These are phyloP conservation scores for Drosophila colorata DNA, from an alignment of 2,888 invertebrate genomes.

Conservation along the genomic window DNA sequence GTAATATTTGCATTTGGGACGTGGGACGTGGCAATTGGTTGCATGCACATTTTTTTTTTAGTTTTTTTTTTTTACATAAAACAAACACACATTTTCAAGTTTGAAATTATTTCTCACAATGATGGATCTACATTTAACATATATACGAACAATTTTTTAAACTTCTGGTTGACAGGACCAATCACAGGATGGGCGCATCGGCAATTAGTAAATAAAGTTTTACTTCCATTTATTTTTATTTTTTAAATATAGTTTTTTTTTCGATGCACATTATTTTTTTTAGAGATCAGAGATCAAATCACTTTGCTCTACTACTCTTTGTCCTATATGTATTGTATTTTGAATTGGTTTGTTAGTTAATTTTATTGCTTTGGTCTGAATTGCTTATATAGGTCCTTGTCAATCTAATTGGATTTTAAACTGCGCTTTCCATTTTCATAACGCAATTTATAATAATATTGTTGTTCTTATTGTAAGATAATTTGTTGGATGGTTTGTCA, in stretches of 20 bases:
- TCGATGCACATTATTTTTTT: too few species aligned
- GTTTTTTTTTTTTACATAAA: slow-evolving; percentile 23
- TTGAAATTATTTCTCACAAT: slow-evolving; percentile 15
- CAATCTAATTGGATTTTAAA: not conserved
- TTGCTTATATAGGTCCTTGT: too few species aligned
- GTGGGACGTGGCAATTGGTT: slow-evolving; percentile 42
- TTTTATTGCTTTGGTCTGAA: too few species aligned
- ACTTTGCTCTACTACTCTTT: too few species aligned
- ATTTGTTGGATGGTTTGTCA: slow-evolving; percentile 20
- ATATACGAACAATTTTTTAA: slow-evolving; percentile 21
- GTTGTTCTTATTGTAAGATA: slow-evolving; percentile 4
- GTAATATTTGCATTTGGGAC: slow-evolving; percentile 28
- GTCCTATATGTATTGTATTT: too few species aligned
- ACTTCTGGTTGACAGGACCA: not conserved
- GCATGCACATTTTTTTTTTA: slow-evolving; percentile 36
- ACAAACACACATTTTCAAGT: slow-evolving; percentile 37
- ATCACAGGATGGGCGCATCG: too few species aligned
- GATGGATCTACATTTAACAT: slow-evolving; percentile 28
- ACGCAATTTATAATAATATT: slow-evolving; percentile 5
- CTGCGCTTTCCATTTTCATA: not conserved
- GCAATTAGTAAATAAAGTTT: too few species aligned
- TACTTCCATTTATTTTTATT: too few species aligned
- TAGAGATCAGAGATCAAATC: too few species aligned
- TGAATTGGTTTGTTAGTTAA: too few species aligned
- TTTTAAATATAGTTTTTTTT: too few species aligned